phyloP scores from a whole-genome alignment of 2,888 invertebrate genomes.

The Molorchus minor region DNA sequence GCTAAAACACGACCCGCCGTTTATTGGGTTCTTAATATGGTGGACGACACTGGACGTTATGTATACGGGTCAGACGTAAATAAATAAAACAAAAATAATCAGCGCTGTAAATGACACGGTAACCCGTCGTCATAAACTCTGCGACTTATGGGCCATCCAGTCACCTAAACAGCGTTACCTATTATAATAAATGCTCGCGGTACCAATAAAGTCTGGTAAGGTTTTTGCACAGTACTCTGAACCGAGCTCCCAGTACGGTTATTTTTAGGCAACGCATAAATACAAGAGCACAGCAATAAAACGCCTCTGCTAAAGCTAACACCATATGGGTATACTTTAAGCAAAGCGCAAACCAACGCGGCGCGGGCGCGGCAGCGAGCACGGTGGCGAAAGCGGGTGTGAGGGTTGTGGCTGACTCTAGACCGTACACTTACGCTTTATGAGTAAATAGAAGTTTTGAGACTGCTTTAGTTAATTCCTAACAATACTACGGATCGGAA shows the following conservation, averaged over 20 bases:
- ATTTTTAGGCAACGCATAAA: slow-evolving; percentile 15
- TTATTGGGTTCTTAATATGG: slow-evolving; percentile 25
- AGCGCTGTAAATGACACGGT: slow-evolving; percentile 24
- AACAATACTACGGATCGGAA: no score
- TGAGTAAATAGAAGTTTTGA: no score
- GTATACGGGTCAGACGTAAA: slow-evolving; percentile 20
- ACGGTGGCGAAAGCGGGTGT: no score
- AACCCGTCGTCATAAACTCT: slow-evolving; percentile 22
- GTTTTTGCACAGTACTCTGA: slow-evolving; percentile 10
- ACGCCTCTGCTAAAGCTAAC: slow-evolving; percentile 1
- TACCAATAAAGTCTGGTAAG: slow-evolving; percentile 16
- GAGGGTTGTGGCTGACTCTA: no score
- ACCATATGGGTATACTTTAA: no score
- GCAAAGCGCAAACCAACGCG: no score
- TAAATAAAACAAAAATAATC: slow-evolving; percentile 18
- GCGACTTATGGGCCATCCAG: slow-evolving; percentile 26
- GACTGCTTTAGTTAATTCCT: no score
- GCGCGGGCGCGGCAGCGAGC: no score
- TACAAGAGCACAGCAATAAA: slow-evolving; percentile 1
- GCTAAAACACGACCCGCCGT: slow-evolving; percentile 17
- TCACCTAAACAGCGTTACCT: slow-evolving; percentile 19
- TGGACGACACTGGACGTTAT: slow-evolving; percentile 24
- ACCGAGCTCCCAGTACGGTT: neutral
- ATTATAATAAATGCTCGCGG: slow-evolving; percentile 21
- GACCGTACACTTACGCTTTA: no score